These are phyloP conservation scores for Asarcornis scutulata DNA, from an alignment of 2,113 vertebrate genomes.

Conservation along the genomic window DNA sequence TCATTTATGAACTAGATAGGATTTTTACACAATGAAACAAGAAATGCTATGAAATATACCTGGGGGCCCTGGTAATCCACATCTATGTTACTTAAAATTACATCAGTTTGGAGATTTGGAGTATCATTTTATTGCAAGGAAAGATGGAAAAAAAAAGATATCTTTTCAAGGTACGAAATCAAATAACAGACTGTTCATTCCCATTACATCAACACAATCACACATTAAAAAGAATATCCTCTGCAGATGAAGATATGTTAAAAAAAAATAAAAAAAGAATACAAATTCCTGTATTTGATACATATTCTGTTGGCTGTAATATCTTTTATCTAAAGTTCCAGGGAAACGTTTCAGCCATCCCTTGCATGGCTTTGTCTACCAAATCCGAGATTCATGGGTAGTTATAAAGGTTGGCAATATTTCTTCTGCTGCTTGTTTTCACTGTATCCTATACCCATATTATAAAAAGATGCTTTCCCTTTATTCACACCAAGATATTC, in stretches of 20 bases:
- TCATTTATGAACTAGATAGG: background rate
- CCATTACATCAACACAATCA: background rate
- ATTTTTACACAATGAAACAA: background rate
- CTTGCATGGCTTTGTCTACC: rapidly evolving
- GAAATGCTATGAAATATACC: background rate
- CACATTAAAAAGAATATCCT: background rate
- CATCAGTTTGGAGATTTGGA: background rate
- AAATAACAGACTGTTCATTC: background rate
- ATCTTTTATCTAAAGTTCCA: background rate
- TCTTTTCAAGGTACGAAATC: background rate
- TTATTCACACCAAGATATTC: background rate
- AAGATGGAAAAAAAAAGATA: background rate
- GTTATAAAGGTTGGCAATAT: background rate
- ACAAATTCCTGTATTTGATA: background rate
- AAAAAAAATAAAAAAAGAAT: constrained; percentile 16
- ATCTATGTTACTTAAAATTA: background rate
- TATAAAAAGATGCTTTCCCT: background rate
- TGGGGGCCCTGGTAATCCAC: background rate
- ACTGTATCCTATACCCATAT: background rate
- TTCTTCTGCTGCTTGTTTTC: background rate
- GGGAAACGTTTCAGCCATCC: background rate
- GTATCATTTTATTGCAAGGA: background rate
- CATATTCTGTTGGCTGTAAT: background rate
- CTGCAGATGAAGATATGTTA: background rate
- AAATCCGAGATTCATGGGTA: background rate